A percentile compares a stretch with the other conserved stretches of the same genome.
phyloP scores from a whole-genome alignment of 2,113 vertebrate genomes.

The Planiliza haematocheilus region DNA sequence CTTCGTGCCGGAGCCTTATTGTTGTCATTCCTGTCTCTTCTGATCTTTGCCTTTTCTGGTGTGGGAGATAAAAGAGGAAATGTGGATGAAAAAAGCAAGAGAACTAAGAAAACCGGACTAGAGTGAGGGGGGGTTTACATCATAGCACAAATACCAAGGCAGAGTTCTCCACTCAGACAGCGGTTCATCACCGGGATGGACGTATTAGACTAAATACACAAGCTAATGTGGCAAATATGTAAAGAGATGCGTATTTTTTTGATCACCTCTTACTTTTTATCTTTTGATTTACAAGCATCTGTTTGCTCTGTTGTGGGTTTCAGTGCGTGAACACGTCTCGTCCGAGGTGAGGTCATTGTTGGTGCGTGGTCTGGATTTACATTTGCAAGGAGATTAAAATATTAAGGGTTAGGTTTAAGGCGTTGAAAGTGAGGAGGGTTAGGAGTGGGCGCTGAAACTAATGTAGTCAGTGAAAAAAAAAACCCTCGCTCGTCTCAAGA shows the following conservation, averaged over 20 bases:
- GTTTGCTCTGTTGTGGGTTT: neutral
- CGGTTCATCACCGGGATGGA: conserved; percentile 23
- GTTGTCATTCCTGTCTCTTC: conserved; percentile 30
- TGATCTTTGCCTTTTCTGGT: conserved; percentile 31
- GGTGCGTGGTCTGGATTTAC: neutral
- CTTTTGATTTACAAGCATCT: neutral
- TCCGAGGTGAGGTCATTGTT: neutral
- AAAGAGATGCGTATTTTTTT: neutral
- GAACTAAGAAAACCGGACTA: neutral
- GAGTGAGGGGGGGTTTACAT: neutral
- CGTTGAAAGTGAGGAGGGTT: conserved; percentile 6
- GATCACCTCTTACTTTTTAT: neutral
- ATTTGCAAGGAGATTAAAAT: neutral
- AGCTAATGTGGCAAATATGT: neutral
- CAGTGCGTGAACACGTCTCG: neutral
- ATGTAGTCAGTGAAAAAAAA: conserved; percentile 22
- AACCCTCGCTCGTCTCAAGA: conserved; percentile 9
- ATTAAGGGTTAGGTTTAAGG: neutral
- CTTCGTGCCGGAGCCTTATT: conserved; percentile 36
- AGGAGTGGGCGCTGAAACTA: conserved; percentile 5
- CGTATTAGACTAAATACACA: conserved; percentile 18
- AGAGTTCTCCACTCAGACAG: conserved; percentile 8
- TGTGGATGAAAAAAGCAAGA: neutral
- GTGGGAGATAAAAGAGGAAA: conserved; percentile 22
- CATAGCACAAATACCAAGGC: conserved; percentile 26